Base-by-base conservation (phyloP, 2,888 invertebrate genomes). In the Noctua comes region DNA sequence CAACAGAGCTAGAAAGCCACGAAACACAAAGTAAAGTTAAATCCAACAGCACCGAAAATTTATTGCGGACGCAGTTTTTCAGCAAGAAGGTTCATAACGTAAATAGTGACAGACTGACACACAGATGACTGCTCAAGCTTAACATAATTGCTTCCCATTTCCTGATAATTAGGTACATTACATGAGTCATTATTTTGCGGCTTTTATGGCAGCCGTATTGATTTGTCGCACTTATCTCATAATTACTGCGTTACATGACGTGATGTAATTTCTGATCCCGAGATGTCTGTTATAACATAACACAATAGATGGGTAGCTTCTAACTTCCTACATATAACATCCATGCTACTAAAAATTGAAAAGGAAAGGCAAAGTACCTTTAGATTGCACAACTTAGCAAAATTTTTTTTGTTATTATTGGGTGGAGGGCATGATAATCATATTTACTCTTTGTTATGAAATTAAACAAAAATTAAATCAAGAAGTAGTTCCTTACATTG, bases 61-160 rank as follows among this genome's bases (percentile, higher is more conserved):
- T 31, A 72, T 77, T 77, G 68, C 64, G 51, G 51, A 51, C 16
- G 36, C 65, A 70, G 36, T 73, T 71, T 76, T 72, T 68, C 81
- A 74, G 31, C 27, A 76, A 71, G 72, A 74, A 85, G 80, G 80
- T 89, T 83, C 68, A 76, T 79, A 76, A 71, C 13, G 66, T 71
- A 66, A 48, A 66, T 62, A 76, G 76, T 86, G 83, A 71, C 66
- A 83, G 54, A 81, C 82, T 54, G 81, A 84, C 86, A 88, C 86
- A 88, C 87, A 88, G 88, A 89, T 89, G 86, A 85, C 86, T 83
- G 84, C 84, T 90, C 84, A 89, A 88, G 90, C 92, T 76, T 90
- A 77, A 86, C 90, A 84, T 75, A 65, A 77, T 83, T 46, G 77
- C 77, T 88, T 82, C 88, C 82, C 82, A 88, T 89, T 92, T 91